Evolutionary conservation across 2,113 vertebrate genomes (phyloP).

Genomic region (Upupa epops): DNA sequence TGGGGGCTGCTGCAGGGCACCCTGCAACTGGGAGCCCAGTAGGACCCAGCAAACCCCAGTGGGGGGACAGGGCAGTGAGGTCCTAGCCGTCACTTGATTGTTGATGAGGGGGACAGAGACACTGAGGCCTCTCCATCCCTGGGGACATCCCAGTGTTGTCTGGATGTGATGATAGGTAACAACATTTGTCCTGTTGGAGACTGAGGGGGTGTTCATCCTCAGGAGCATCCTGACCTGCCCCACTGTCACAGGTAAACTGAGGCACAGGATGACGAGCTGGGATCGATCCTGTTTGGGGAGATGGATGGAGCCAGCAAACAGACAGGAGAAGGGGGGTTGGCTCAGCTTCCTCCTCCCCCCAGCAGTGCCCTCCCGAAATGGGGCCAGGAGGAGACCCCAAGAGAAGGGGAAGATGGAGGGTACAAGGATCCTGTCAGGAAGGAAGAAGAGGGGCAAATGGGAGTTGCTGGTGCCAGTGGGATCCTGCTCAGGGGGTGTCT

Average conservation of each 20-base stretch:
- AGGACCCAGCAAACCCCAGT: neutral
- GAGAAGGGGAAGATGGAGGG: neutral
- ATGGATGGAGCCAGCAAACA: no score
- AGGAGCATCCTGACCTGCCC: no score
- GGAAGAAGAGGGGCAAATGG: neutral
- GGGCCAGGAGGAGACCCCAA: neutral
- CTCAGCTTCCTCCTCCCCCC: neutral
- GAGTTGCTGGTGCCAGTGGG: neutral
- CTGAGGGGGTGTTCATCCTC: no score
- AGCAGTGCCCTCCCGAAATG: neutral
- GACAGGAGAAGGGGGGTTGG: neutral
- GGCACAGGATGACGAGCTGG: no score
- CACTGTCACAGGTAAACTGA: no score
- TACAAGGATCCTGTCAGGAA: neutral
- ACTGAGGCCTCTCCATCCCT: no score
- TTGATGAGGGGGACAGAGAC: no score
- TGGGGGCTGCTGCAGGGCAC: neutral
- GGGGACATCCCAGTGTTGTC: no score
- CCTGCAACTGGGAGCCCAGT: neutral
- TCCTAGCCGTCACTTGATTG: neutral
- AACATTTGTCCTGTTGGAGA: no score
- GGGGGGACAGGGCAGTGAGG: neutral
- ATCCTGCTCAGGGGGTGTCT: neutral
- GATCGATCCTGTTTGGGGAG: no score
- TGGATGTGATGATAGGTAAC: no score